Base-by-base conservation (phyloP, 53 echinoderm and acorn worm species). In the Holothuria leucospilota region DNA sequence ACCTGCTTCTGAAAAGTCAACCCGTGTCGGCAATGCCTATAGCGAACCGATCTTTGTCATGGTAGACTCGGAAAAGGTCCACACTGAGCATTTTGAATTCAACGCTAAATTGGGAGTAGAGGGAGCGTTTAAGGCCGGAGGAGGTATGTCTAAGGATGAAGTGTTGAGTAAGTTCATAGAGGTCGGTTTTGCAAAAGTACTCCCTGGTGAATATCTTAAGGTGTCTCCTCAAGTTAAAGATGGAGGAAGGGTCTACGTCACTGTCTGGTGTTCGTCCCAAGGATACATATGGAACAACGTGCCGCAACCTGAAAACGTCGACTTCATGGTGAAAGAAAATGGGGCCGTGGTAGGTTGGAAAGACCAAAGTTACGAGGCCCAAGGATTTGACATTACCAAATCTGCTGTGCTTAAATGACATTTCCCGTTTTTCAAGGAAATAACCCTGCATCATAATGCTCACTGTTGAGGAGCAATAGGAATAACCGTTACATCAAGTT, bases 81-180 rank as follows among this genome's bases (percentile, higher is more conserved):
- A 59, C 24, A 21, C 30, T 14, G 81, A 80, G 0, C 11, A 26
- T 18, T 38, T 59, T 27, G 20, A 0, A 6, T 21, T 40, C 2
- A 34, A 38, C 59, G 81, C 61, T 58, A 62, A 30, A 6, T 20
- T 60, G 4, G 26, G 27, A 11, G 60, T 39, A n/a, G 38, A 4
- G 1, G 81, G 61, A 29, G 21, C 52, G n/a, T 49, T 81, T 12
- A 25, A 15, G 5, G 81, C 38, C 20, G 62, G 15, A 6, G 81
- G 60, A 53, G 7, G 29, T 39, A 0, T 81, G 59, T 39, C 25
- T 4, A 59, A 62, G 27, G 21, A 62, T 20, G 3, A 16, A 38
- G 81, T 81, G 2, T 81, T 62, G 81, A 81, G 62, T 29, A 59
- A 62, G 39, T 81, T 81, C 53, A 81, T 81, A 81, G 62, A 81